Evolutionary conservation across 2,797 vertebrate species (phyloP), one percentile per base, ranked within the genome.

Genomic region (Delichon dasypus): DNA sequence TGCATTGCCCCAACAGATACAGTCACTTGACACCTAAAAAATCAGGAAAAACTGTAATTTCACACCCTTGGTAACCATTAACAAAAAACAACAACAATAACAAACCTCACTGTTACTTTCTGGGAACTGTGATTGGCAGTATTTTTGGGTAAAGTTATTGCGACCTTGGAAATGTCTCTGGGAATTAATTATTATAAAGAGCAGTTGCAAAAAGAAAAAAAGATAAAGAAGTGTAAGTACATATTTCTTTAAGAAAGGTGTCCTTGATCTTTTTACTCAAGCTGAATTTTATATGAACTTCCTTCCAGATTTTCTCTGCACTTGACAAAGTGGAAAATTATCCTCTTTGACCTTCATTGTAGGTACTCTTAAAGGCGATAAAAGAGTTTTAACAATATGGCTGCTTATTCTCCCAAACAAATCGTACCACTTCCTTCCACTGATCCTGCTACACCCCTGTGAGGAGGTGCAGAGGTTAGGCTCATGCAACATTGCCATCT

Each of bases 401-500:
- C 67, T 95, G 64, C 77, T 81, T 17, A 26, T 60, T 91, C 74
- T 81, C 57, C 38, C 11, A 7, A 66, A 29, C 20, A 68, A 65
- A 65, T 47, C 26, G 32, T 30, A 53, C 23, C 32, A 45, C 25
- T 88, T 93, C 79, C 82, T 76, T 53, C 55, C 29, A 32, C 17
- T 25, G 23, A 10, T 34, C 23, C 53, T 50, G 47, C 51, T 67
- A 14, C 42, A 58, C 16, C 26, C 23, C 48, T 36, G 15, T 6
- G n/a, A 58, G 47, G 54, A 54, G 58, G 51, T 17, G 29, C 17
- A 13, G 55, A n/a, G 32, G 22, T 62, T 90, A 95, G 60, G 29
- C 62, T 58, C 93, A 74, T 86, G 58, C 88, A 96, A 97, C 91
- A 95, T 86, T 95, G 91, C 95, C 93, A 93, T 85, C 93, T 94